Conservation (phyloP, 2,113 vertebrate genomes). For the Lophotis ruficrista region DNA sequence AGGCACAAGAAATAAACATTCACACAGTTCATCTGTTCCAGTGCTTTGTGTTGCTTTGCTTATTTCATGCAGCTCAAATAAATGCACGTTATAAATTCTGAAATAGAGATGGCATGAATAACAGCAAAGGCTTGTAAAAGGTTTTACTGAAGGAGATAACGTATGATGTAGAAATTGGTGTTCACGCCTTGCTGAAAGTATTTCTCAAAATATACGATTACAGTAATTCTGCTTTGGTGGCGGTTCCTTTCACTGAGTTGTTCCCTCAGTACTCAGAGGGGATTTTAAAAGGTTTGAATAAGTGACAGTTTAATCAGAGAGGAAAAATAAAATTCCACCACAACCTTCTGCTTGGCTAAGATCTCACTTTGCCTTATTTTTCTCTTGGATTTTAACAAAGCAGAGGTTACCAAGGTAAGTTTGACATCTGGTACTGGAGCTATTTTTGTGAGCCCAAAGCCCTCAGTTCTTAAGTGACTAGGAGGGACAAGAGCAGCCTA, state of each 20-base stretch:
- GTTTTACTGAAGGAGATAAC: neutral
- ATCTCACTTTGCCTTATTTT: neutral
- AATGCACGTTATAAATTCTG: neutral
- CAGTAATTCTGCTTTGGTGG: neutral
- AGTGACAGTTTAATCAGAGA: neutral
- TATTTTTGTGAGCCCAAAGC: neutral
- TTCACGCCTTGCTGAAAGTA: neutral
- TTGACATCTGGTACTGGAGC: neutral
- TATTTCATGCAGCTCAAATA: slow-evolving; percentile 18
- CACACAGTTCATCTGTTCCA: slow-evolving; percentile 31
- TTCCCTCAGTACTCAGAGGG: neutral
- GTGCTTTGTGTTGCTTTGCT: slow-evolving; percentile 31
- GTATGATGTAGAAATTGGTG: neutral
- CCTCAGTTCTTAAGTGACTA: neutral
- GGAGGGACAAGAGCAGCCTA: neutral
- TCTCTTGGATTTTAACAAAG: neutral
- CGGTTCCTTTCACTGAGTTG: neutral
- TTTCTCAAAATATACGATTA: neutral
- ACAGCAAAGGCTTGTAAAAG: neutral
- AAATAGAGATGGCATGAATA: neutral
- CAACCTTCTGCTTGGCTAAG: neutral
- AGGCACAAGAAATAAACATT: slow-evolving; percentile 40
- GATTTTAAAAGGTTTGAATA: neutral
- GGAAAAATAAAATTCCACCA: neutral
- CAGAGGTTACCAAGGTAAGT: neutral